These are phyloP conservation scores for Drosophila persimilis DNA, from an alignment of 1,140 invertebrate genomes.

Conservation along the genomic window DNA sequence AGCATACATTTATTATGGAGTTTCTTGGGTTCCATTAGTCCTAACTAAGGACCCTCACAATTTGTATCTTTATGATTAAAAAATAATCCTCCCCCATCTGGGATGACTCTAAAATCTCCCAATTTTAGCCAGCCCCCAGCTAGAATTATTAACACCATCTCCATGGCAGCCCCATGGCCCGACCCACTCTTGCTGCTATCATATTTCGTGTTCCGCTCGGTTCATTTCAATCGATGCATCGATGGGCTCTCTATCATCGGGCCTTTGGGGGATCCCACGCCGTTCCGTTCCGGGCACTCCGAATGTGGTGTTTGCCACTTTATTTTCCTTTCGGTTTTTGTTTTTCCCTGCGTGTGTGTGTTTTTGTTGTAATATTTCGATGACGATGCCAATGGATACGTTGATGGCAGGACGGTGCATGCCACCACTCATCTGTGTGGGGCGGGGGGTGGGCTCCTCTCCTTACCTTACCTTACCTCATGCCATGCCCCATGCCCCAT, in stretches of 20 bases:
- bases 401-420: slow-evolving; percentile 1
- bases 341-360: neutral
- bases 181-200: slow-evolving; percentile 1
- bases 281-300: slow-evolving; percentile 2
- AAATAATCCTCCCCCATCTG: too few species aligned
- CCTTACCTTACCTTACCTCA: slow-evolving; percentile 28
- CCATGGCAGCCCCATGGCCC: slow-evolving; percentile 1
- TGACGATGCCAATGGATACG: slow-evolving; percentile 8
- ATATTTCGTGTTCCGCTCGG: slow-evolving; percentile 26
- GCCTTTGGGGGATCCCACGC: slow-evolving; percentile 7
- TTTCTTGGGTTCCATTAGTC: too few species aligned
- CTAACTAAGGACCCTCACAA: too few species aligned
- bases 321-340: slow-evolving; percentile 10
- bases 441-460: too few species aligned
- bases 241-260: slow-evolving; percentile 30
- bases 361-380: slow-evolving; percentile 12
- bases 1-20: too few species aligned
- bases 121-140: neutral
- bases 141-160: slow-evolving; percentile 11
- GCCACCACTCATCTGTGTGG: slow-evolving; percentile 25
- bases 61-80: too few species aligned
- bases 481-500: too few species aligned
- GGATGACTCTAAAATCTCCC: too few species aligned
- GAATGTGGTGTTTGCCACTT: slow-evolving; percentile 45
- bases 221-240: slow-evolving; percentile 31